These are phyloP conservation scores for Saturnia japonica DNA, from an alignment of 2,888 invertebrate genomes.

Conservation along the genomic window DNA sequence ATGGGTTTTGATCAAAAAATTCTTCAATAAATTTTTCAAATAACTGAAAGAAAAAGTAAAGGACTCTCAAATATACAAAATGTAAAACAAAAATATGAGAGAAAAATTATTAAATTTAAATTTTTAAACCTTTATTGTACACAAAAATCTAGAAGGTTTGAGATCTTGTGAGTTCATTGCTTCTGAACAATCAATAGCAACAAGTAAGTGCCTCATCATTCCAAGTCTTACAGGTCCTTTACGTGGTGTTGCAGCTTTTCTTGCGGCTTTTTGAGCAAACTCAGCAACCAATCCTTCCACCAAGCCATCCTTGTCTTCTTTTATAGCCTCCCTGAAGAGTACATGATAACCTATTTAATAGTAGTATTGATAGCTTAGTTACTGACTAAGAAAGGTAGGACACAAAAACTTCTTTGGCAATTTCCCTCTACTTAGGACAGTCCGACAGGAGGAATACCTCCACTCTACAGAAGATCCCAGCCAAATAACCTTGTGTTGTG, in stretches of 20 bases:
- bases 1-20: conserved; percentile 99
- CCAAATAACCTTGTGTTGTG: no score
- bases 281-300: conserved; percentile 95
- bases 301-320: conserved; percentile 97
- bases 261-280: conserved; percentile 93
- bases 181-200: conserved; percentile 96
- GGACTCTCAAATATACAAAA: background rate
- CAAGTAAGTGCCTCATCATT: conserved; percentile 98
- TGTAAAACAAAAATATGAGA: conserved; percentile 11
- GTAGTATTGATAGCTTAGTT: background rate
- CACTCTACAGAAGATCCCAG: no score
- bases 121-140: conserved; percentile 89
- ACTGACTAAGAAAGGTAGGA: background rate
- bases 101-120: background rate
- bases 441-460: no score
- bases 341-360: background rate
- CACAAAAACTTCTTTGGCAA: no score
- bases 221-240: conserved; percentile 92
- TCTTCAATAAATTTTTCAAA: conserved; percentile 97
- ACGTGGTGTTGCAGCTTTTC: conserved; percentile 87
- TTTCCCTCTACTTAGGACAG: no score
- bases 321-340: conserved; percentile 92
- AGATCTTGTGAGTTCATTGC: conserved; percentile 97
- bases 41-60: conserved; percentile 80
- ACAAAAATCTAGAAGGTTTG: conserved; percentile 94